Evolutionary conservation across 2,113 vertebrate genomes (phyloP).

Genomic region (Rutilus rutilus): DNA sequence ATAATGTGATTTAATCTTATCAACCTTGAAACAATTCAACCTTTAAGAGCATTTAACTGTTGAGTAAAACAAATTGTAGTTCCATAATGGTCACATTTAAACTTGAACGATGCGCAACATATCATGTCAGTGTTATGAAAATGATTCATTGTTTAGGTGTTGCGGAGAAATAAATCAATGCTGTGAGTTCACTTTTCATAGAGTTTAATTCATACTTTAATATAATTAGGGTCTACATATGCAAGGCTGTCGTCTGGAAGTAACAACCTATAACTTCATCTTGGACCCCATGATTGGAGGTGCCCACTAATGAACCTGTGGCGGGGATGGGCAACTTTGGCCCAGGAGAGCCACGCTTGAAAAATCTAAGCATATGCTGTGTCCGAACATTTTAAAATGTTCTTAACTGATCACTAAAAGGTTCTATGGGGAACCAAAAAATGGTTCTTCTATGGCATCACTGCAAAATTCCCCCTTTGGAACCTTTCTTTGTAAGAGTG

Average conservation of each 20-base stretch:
- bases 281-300: background rate
- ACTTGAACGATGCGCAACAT: background rate
- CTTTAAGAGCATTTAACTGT: background rate
- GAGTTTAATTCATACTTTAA: background rate
- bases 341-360: no score
- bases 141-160: background rate
- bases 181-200: background rate
- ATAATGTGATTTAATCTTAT: slow-evolving; percentile 28
- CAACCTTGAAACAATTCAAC: slow-evolving; percentile 3
- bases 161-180: slow-evolving; percentile 20
- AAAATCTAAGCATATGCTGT: no score
- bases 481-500: background rate
- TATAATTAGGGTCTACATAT: no score
- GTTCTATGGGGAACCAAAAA: no score
- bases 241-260: no score
- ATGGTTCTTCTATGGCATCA: no score
- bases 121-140: background rate
- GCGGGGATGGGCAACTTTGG: no score
- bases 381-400: no score
- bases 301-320: no score
- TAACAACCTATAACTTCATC: background rate
- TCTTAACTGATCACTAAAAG: no score
- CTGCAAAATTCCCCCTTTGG: no score
- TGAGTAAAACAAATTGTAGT: background rate
- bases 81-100: background rate